Conservation (phyloP, 2,797 vertebrate genomes). For the Microctenopoma stevenorrisi region DNA sequence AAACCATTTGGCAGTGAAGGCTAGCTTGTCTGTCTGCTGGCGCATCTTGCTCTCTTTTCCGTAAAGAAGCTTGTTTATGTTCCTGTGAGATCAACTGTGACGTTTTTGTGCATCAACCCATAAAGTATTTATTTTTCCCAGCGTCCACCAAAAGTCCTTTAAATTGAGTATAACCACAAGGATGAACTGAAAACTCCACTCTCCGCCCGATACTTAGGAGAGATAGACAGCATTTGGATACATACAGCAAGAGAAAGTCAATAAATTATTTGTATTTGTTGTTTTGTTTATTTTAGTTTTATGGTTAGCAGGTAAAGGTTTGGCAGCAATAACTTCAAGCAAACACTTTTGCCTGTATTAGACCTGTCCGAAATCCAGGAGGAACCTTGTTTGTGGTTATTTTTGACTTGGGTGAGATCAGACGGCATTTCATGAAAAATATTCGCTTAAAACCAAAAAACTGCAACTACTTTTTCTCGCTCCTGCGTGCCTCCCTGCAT, state of each 20-base stretch:
- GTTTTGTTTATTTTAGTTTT: no score
- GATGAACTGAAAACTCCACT: conserved; percentile 30
- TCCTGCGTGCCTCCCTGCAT: conserved; percentile 52
- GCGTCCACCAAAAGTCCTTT: conserved; percentile 17
- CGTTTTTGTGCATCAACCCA: conserved; percentile 18
- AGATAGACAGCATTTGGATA: conserved; percentile 16
- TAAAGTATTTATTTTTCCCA: conserved; percentile 28
- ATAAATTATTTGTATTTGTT: no score
- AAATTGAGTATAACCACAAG: conserved; percentile 26
- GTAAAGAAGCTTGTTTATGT: conserved; percentile 15
- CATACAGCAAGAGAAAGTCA: conserved; percentile 25
- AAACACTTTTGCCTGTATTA: no score
- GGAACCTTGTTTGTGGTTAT: no score
- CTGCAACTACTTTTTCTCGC: no score
- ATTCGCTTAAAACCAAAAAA: no score
- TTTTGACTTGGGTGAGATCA: no score
- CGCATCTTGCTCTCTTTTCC: background rate
- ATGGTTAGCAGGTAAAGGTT: no score
- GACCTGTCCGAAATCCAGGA: no score
- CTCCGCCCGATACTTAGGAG: conserved; percentile 16
- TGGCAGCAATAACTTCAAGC: no score
- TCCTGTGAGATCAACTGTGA: conserved; percentile 2
- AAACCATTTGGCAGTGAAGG: conserved; percentile 8
- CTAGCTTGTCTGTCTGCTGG: background rate
- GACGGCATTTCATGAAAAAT: no score